phyloP scores from a whole-genome alignment of 2,888 invertebrate genomes.

The Oscheius onirici region DNA sequence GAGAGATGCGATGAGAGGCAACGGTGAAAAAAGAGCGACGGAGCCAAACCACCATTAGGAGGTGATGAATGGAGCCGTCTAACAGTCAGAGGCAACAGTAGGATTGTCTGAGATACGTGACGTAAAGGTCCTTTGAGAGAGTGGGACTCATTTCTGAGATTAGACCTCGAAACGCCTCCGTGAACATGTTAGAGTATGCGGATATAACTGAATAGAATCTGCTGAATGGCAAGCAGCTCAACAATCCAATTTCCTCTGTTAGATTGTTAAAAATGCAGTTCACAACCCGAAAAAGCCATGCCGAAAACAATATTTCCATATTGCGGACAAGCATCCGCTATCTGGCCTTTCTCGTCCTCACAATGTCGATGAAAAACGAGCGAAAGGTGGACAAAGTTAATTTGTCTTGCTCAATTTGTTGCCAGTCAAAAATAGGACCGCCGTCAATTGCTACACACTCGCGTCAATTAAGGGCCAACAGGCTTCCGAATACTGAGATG shows the following conservation, averaged over 20 bases:
- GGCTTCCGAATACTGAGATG: conserved; percentile 28
- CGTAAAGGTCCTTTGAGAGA: conserved; percentile 22
- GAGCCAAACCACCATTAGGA: background rate
- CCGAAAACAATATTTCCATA: too few relatives aligned
- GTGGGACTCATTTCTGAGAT: conserved; percentile 28
- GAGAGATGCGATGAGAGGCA: background rate
- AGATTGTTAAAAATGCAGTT: too few relatives aligned
- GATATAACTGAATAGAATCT: too few relatives aligned
- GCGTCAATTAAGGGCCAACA: conserved; percentile 29
- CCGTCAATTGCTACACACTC: conserved; percentile 33
- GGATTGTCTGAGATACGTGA: conserved; percentile 10
- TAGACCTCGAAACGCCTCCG: conserved; percentile 23
- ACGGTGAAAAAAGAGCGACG: conserved; percentile 6
- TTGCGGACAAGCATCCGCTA: too few relatives aligned
- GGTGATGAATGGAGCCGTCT: conserved; percentile 1
- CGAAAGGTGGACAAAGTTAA: conserved; percentile 27
- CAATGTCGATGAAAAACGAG: background rate
- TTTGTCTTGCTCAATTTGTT: conserved; percentile 31
- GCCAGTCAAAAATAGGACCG: conserved; percentile 26
- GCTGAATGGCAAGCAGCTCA: too few relatives aligned
- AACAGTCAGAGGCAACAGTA: conserved; percentile 6
- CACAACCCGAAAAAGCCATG: too few relatives aligned
- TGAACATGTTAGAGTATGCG: background rate
- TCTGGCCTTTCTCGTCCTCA: too few relatives aligned
- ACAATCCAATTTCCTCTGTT: too few relatives aligned